Evolutionary conservation across 23 tunicate genomes (phyloP), one percentile per base, ranked within the genome.

Genomic region (Styela plicata): DNA sequence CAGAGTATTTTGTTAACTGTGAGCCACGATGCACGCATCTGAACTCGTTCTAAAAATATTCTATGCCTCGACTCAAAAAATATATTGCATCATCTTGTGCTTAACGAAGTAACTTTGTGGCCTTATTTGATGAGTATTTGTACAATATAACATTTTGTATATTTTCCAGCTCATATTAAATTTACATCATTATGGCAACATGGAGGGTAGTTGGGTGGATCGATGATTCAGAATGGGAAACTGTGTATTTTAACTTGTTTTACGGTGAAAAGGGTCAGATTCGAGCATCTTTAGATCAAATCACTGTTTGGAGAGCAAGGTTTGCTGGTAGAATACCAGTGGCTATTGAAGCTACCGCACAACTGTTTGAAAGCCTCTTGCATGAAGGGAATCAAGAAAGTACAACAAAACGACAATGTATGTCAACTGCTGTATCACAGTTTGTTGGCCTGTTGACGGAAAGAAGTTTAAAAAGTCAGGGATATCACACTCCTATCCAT

Each of bases 381-480:
- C 63, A 31, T 7, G 25, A 73, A 31, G 75, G 79, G 33, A 70
- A 33, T 19, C 27, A 36, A 25, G 44, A 44, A 21, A 20, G n/a
- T 13, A 36, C 20, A 19, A 1, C 33, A 1, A 57, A 74, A 65
- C 44, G 75, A 74, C 83, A 64, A 80, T 2, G 68, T 5, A 44
- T 84, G 74, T 61, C 95, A 3, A 57, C 89, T 22, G 85, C 86
- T 44, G 28, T 89, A 1, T 33, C 83, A 21, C 95, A 89, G 68
- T 89, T 89, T 85, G 71, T 89, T 13, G 89, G 95, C 28, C 53
- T 89, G 18, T 53, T 89, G 13, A 85, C 95, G 30, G 95, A 89
- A 84, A 26, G 69, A 37, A 34, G 82, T 30, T 31, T 76, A 0
- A 76, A 76, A 44, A 29, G 26, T 20, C 25, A 36, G 29, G 28